Percentiles rank a stretch among this genome's conserved stretches.
phyloP scores from a whole-genome alignment of 2,888 invertebrate species.

The Abscondita cerata region DNA sequence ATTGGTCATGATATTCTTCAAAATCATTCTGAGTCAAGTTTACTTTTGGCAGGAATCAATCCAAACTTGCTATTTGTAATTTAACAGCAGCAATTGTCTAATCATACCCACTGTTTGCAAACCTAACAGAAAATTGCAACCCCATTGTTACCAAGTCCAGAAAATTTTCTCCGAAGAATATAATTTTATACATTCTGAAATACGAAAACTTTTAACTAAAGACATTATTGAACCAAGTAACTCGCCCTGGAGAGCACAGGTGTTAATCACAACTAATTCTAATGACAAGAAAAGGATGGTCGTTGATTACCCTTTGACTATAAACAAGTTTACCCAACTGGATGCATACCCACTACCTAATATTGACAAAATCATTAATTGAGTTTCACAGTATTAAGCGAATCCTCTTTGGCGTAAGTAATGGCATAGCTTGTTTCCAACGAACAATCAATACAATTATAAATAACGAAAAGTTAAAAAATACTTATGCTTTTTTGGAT shows the following conservation, averaged over 20 bases:
- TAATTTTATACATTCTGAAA: not conserved
- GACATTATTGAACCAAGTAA: not conserved
- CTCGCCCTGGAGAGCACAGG: not conserved
- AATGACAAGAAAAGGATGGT: not conserved
- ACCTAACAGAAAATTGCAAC: not conserved
- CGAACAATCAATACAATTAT: not conserved
- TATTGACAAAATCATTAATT: not conserved
- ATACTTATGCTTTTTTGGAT: too few relatives aligned
- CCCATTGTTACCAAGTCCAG: not conserved
- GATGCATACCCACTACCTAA: slow-evolving; percentile 5
- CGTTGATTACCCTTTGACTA: not conserved
- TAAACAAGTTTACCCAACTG: not conserved
- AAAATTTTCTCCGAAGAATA: not conserved
- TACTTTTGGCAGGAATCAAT: not conserved
- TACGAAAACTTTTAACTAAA: not conserved
- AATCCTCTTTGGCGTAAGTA: not conserved
- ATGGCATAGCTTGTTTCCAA: not conserved
- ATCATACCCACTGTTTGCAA: not conserved
- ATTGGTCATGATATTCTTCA: not conserved
- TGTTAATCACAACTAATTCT: not conserved
- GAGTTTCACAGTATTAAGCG: not conserved
- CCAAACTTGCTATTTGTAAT: not conserved
- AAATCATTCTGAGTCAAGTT: not conserved
- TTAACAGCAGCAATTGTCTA: not conserved
- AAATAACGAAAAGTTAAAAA: too few relatives aligned